These are phyloP conservation scores for Tetragonula carbonaria DNA, from an alignment of 2,888 invertebrate species.

Conservation along the genomic window DNA sequence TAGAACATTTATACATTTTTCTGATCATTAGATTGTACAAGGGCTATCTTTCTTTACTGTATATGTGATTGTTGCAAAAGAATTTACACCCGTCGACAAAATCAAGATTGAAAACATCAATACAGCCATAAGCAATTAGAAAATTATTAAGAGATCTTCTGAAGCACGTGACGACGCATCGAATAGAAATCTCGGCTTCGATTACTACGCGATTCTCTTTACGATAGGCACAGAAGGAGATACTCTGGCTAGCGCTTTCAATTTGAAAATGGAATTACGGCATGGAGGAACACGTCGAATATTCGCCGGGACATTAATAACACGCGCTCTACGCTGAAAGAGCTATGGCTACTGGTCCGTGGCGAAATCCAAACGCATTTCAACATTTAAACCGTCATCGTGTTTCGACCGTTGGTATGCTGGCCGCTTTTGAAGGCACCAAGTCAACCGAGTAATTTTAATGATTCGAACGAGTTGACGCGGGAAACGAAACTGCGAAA, in stretches of 20 bases:
- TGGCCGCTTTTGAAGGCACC: constrained; percentile 56
- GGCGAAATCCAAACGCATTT: constrained; percentile 49
- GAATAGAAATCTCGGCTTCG: neutral
- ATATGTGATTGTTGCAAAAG: too few relatives aligned
- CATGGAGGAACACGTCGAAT: constrained; percentile 10
- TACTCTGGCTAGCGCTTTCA: constrained; percentile 1
- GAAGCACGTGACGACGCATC: neutral
- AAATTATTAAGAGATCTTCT: neutral
- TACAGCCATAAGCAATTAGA: neutral
- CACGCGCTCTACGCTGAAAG: constrained; percentile 28
- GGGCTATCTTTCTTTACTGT: too few relatives aligned
- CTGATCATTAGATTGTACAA: too few relatives aligned
- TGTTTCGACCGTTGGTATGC: constrained; percentile 36
- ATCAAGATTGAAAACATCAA: too few relatives aligned
- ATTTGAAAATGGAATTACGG: constrained; percentile 38
- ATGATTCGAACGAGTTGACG: constrained; percentile 59
- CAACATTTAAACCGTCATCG: constrained; percentile 61
- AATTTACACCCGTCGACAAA: too few relatives aligned
- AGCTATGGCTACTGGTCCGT: constrained; percentile 34
- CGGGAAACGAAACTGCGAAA: constrained; percentile 51
- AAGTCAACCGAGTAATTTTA: constrained; percentile 67
- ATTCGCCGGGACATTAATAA: constrained; percentile 46
- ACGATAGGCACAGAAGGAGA: neutral
- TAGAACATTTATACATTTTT: too few relatives aligned
- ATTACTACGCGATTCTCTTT: neutral